Evolutionary conservation across 2,113 vertebrate species (phyloP).

Genomic region (Serinus canaria): DNA sequence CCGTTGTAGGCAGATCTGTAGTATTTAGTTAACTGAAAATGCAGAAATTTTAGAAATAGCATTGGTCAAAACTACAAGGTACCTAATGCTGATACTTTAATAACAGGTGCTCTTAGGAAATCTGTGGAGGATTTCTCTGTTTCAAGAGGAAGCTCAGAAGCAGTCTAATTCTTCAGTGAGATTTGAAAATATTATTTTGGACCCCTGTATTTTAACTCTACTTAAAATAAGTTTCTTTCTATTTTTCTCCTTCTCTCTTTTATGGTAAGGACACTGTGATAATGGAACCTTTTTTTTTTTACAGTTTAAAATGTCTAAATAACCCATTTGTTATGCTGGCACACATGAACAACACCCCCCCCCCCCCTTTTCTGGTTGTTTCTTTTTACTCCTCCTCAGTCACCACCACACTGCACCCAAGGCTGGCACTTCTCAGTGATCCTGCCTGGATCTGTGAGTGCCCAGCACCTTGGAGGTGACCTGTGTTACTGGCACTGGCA

Average conservation of each 20-base stretch:
- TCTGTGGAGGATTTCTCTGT: neutral
- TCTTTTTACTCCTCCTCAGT: neutral
- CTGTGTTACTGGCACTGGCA: neutral
- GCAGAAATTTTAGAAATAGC: neutral
- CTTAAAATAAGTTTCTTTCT: neutral
- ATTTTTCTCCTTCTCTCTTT: neutral
- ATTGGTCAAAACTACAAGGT: neutral
- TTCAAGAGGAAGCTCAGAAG: neutral
- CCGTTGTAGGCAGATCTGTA: neutral
- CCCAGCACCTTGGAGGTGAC: neutral
- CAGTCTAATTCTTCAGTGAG: neutral
- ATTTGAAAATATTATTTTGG: neutral
- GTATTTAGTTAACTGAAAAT: neutral
- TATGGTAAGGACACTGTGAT: neutral
- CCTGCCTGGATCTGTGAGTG: rapidly evolving
- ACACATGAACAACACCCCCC: rapidly evolving
- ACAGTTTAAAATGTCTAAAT: neutral
- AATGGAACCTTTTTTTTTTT: neutral
- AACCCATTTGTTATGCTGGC: neutral
- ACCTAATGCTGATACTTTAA: neutral
- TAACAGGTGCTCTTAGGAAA: neutral
- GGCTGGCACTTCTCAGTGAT: neutral
- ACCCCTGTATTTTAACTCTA: neutral
- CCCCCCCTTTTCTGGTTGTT: neutral
- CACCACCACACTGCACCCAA: rapidly evolving